Evolutionary conservation across 2,888 invertebrate genomes (phyloP), one percentile per base, ranked within the genome.

Genomic region (Lithophane semibrunnea): DNA sequence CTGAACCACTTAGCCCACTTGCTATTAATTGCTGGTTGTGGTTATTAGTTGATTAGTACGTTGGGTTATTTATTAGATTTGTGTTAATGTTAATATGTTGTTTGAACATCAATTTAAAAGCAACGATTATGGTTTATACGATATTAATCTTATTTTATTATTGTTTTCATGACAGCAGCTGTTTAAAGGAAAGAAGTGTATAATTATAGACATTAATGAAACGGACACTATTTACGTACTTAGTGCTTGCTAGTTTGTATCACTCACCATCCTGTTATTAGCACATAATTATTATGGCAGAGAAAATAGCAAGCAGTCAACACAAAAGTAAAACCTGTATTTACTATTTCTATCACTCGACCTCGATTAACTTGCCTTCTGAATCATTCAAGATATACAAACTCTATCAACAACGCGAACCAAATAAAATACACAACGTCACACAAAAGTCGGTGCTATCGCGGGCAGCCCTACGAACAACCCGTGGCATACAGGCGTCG

Each of bases 401-500:
- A 44, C 18, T 47, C 29, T 47, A 63, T 47, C 9, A 67, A 71
- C 10, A 52, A n/a, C n/a, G 13, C 0, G 4, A 56, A 70, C n/a
- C 10, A 73, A 78, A 68, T 44, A 66, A 74, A 68, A 66, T 47
- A 69, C 18, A 56, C 0, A 64, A 12, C 9, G 29, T n/a, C 29
- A 47, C 13, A 72, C 42, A 42, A 44, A 42, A n/a, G 9, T 37
- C n/a, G 9, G 67, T 66, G 56, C 42, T 44, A n/a, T 52, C 12
- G 77, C 12, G 37, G 85, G 52, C 93, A 95, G 80, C 95, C 95
- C 95, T 95, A 91, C 84, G 84, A 90, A 91, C 91, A 90, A 92
- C 86, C 80, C 88, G 88, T 89, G 90, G 92, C 91, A 91, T 90
- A 92, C 92, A 95, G 95, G 96, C 96, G 96, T 95, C 94, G 96